Percentiles rank a stretch among this genome's conserved stretches.
These are phyloP conservation scores for Mionectes olivaceus DNA, from an alignment of 2,797 vertebrate genomes.

Conservation along the genomic window DNA sequence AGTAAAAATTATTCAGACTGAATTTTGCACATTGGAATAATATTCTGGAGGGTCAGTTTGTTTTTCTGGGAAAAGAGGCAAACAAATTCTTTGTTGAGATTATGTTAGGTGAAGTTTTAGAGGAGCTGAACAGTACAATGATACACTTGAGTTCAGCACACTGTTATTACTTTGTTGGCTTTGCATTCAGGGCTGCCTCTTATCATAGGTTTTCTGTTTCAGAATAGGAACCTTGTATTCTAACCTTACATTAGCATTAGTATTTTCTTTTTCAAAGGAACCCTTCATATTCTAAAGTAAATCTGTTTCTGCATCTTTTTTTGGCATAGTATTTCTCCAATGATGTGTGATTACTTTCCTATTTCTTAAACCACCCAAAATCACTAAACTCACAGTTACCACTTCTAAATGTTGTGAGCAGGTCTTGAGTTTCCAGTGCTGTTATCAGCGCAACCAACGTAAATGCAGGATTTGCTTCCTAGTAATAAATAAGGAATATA, in stretches of 20 bases:
- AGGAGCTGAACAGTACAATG: neutral
- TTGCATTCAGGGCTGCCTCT: slow-evolving; percentile 1
- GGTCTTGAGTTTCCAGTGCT: neutral
- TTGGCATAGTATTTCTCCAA: neutral
- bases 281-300: slow-evolving; percentile 1
- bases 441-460: neutral
- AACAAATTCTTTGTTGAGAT: neutral
- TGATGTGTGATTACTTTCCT: neutral
- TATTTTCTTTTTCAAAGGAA: slow-evolving; percentile 28
- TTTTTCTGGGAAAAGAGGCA: neutral
- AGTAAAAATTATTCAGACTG: neutral
- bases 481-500: neutral
- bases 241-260: neutral
- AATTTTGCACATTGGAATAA: neutral
- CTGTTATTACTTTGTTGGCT: neutral
- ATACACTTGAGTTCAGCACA: neutral
- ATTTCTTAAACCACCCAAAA: neutral
- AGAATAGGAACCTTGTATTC: neutral
- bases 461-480: neutral
- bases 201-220: slow-evolving; percentile 7
- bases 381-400: neutral
- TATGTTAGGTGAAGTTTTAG: neutral
- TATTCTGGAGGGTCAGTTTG: neutral
- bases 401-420: neutral
- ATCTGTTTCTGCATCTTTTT: neutral